These are phyloP conservation scores for Psilopogon haemacephalus DNA, from an alignment of 2,113 vertebrate genomes.

Conservation along the genomic window DNA sequence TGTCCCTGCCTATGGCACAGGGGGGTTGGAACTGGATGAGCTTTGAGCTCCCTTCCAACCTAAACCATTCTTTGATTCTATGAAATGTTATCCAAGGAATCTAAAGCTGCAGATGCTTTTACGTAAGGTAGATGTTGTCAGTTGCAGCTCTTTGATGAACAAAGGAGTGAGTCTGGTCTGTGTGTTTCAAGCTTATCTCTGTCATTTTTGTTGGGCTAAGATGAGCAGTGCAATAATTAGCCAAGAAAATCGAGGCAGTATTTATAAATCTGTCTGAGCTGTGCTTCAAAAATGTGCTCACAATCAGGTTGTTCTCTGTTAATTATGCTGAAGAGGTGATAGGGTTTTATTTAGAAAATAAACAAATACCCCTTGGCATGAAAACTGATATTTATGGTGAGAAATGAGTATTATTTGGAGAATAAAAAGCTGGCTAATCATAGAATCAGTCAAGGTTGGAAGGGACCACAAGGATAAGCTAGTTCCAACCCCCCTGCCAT, in stretches of 20 bases:
- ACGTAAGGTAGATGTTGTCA: not conserved
- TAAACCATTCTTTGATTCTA: too few relatives aligned
- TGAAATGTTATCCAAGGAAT: not conserved
- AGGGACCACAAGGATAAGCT: too few relatives aligned
- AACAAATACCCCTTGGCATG: not conserved
- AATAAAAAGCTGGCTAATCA: not conserved
- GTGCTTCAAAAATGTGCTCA: not conserved
- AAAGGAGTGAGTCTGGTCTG: not conserved
- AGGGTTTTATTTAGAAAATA: constrained; percentile 9
- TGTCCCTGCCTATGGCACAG: too few relatives aligned
- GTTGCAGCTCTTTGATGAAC: not conserved
- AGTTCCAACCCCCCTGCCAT: too few relatives aligned
- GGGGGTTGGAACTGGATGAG: too few relatives aligned
- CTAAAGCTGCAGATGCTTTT: not conserved
- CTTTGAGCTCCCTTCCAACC: too few relatives aligned
- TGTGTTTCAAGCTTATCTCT: not conserved
- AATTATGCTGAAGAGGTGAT: not conserved
- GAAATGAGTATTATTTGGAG: not conserved
- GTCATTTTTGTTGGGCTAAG: not conserved
- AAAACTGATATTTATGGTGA: not conserved
- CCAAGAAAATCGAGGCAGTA: not conserved
- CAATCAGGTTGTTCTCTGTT: not conserved
- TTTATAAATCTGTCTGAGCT: not conserved
- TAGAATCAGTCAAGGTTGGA: too few relatives aligned
- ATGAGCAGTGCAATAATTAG: not conserved